Evolutionary conservation across 2,888 invertebrate genomes (phyloP), one percentile per base, ranked within the genome.

Genomic region (Malachius bipustulatus): DNA sequence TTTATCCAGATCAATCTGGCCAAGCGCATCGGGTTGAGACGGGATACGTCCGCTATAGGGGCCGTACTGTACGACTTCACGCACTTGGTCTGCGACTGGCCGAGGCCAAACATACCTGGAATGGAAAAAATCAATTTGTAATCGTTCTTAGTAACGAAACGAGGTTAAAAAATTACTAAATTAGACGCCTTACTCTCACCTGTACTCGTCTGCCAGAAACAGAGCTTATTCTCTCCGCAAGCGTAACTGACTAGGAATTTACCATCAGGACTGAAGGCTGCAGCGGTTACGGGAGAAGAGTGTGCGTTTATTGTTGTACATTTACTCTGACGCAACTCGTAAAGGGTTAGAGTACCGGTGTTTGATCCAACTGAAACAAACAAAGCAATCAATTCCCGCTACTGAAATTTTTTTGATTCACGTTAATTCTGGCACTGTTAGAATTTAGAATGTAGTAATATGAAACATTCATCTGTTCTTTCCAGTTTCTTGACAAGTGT

Each of bases 141-240:
- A n/a, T 8, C 6, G 24, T 19, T n/a, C 24, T 19, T 6, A 19
- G n/a, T 19, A 19, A 19, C 6, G 6, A 19, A 19, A 19, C 24
- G n/a, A n/a, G 6, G n/a, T n/a, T n/a, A 19, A 19, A 19, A 19
- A n/a, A n/a, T n/a, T n/a, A n/a, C n/a, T n/a, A n/a, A n/a, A n/a
- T n/a, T n/a, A n/a, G n/a, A n/a, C n/a, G n/a, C n/a, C n/a, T n/a
- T n/a, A n/a, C n/a, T 19, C 64, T 62, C 50, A 79, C 89, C 83
- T 57, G 89, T 75, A 40, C 77, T 78, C 46, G 93, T 94, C 76
- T 97, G 97, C 97, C 97, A 98, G 67, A 98, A 97, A 47, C 87
- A 90, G 35, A 98, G 74, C 47, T 90, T 77, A 63, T 94, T 93
- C 62, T 98, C 98, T 4, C 76, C 70, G 48, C 88, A 87, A 28